Conservation (phyloP, 2,113 vertebrate species). For the Daubentonia madagascariensis region DNA sequence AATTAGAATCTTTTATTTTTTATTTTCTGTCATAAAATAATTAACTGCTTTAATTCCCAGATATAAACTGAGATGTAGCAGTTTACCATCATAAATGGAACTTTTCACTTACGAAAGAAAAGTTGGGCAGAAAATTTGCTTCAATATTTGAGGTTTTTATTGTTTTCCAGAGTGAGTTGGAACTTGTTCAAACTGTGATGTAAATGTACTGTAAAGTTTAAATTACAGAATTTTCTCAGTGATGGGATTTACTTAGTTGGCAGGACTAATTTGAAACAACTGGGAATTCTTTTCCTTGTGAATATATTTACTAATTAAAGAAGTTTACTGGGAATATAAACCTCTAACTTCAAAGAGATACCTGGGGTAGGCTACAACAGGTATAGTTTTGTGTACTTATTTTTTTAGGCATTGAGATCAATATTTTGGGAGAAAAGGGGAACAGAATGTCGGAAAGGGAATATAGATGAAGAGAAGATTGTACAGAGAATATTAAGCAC, state of each 20-base stretch:
- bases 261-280: not conserved
- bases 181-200: not conserved
- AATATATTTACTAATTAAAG: not conserved
- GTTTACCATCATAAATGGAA: not conserved
- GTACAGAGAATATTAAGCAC: not conserved
- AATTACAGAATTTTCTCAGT: not conserved
- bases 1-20: not conserved
- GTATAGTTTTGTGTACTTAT: not conserved
- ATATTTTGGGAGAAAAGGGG: not conserved
- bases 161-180: not conserved
- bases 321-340: not conserved
- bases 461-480: not conserved
- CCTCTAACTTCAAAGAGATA: not conserved
- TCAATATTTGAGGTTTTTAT: not conserved
- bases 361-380: not conserved
- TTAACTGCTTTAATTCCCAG: not conserved
- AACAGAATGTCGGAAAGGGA: not conserved
- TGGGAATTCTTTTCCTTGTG: not conserved
- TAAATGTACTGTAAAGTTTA: not conserved
- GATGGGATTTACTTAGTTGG: not conserved
- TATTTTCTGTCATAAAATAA: not conserved
- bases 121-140: not conserved
- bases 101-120: not conserved
- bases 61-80: not conserved
- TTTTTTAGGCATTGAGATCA: not conserved